A percentile compares a stretch with the other conserved stretches of the same genome.
Conservation (phyloP, 2,888 invertebrate species). For the Heliconius cydno region DNA sequence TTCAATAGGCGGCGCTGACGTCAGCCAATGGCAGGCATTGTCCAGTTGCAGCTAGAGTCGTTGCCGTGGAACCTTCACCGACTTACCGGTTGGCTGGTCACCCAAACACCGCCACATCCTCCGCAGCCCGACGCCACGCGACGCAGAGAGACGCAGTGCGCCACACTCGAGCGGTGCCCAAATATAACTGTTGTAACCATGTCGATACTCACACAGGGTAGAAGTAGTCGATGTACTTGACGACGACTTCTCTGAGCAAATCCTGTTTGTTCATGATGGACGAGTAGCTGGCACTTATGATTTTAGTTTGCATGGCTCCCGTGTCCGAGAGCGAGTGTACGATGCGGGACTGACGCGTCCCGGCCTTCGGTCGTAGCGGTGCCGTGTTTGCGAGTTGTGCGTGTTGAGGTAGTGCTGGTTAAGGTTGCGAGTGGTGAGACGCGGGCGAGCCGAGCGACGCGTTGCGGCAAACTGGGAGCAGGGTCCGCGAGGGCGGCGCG, state of each 20-base stretch:
- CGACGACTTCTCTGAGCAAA: slow-evolving; percentile 86
- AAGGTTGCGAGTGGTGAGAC: slow-evolving; percentile 58
- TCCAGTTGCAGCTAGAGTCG: slow-evolving; percentile 71
- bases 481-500: slow-evolving; percentile 68
- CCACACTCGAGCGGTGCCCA: slow-evolving; percentile 49
- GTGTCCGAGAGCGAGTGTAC: slow-evolving; percentile 63
- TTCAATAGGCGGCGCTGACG: slow-evolving; percentile 75
- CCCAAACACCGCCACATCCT: slow-evolving; percentile 68
- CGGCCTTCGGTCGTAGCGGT: slow-evolving; percentile 64
- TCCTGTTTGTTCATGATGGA: slow-evolving; percentile 87
- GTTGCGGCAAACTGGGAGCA: slow-evolving; percentile 81
- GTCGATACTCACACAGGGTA: slow-evolving; percentile 87
- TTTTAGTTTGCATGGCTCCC: slow-evolving; percentile 82
- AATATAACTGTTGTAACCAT: slow-evolving; percentile 48
- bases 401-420: slow-evolving; percentile 65
- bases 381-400: slow-evolving; percentile 70
- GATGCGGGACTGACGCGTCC: slow-evolving; percentile 68
- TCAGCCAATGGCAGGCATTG: slow-evolving; percentile 68
- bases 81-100: slow-evolving; percentile 76
- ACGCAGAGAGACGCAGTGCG: slow-evolving; percentile 74
- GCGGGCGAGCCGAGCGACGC: slow-evolving; percentile 79
- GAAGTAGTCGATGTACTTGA: slow-evolving; percentile 88
- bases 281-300: slow-evolving; percentile 85
- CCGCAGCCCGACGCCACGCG: slow-evolving; percentile 57
- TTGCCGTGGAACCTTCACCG: slow-evolving; percentile 79